phyloP scores from a whole-genome alignment of 2,797 vertebrate genomes.

The Pangasius mekongensis region DNA sequence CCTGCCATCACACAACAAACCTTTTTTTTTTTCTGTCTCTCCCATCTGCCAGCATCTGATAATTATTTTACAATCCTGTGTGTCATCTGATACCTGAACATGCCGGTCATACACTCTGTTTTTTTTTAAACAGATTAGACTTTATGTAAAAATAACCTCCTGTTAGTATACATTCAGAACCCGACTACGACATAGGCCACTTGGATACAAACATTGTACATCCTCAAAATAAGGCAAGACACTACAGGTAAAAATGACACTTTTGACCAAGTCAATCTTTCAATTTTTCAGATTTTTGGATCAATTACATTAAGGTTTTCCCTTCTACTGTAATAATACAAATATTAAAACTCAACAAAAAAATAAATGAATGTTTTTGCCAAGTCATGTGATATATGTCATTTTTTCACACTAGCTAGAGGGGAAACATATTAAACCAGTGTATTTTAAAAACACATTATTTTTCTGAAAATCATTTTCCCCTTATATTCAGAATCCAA shows the following conservation, averaged over 20 bases:
- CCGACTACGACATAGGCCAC: background rate
- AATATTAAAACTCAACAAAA: background rate
- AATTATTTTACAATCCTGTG: constrained; percentile 12
- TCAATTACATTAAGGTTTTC: background rate
- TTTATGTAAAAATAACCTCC: constrained; percentile 29
- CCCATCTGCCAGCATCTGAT: background rate
- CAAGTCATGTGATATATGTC: background rate
- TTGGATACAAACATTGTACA: background rate
- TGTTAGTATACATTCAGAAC: constrained; percentile 23
- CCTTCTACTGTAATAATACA: too few species aligned
- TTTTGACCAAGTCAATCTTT: background rate
- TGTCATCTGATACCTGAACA: constrained; percentile 22
- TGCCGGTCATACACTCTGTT: background rate
- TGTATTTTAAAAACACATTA: background rate
- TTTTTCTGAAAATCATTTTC: background rate
- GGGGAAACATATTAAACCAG: background rate
- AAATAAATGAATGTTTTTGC: background rate
- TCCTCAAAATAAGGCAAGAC: background rate
- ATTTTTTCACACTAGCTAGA: background rate
- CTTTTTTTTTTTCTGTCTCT: background rate
- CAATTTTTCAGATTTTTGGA: background rate
- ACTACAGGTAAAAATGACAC: background rate
- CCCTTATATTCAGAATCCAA: background rate
- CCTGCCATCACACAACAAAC: background rate
- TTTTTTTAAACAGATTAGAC: background rate